Evolutionary conservation across 2,888 invertebrate genomes (phyloP).

Genomic region (Norana najaformis): DNA sequence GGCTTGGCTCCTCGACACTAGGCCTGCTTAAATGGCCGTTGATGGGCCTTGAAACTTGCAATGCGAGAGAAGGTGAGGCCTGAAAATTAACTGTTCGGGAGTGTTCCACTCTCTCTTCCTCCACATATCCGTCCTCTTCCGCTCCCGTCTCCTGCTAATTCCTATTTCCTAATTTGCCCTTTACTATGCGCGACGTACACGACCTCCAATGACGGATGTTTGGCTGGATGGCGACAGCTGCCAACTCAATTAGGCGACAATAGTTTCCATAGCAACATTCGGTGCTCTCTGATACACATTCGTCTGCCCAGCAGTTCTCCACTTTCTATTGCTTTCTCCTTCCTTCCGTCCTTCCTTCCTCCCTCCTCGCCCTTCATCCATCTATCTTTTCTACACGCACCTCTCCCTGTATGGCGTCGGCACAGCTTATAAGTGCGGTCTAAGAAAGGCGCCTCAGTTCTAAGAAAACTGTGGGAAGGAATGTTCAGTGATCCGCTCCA

Average conservation of each 20-base stretch:
- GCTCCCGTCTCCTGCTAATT: background rate
- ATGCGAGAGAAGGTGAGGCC: background rate
- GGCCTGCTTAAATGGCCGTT: background rate
- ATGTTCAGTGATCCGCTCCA: too few relatives aligned
- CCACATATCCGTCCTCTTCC: background rate
- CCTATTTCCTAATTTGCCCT: background rate
- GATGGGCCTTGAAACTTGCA: background rate
- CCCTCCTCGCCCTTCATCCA: background rate
- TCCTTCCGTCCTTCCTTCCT: background rate
- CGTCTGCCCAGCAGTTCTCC: background rate
- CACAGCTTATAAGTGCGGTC: background rate
- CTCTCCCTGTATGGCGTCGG: background rate
- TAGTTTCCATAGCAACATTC: constrained; percentile 15
- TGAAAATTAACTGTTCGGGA: background rate
- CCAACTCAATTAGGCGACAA: constrained; percentile 26
- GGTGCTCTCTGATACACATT: background rate
- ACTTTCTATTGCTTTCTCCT: background rate
- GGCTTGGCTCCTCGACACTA: background rate
- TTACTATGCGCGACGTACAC: background rate
- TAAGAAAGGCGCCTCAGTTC: too few relatives aligned
- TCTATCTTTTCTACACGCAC: background rate
- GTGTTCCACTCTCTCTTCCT: background rate
- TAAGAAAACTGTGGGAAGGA: too few relatives aligned
- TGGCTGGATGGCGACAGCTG: background rate
- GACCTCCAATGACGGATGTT: constrained; percentile 14